These are phyloP conservation scores for Poeciliopsis retropinna DNA, from an alignment of 2,113 vertebrate species.

Conservation along the genomic window DNA sequence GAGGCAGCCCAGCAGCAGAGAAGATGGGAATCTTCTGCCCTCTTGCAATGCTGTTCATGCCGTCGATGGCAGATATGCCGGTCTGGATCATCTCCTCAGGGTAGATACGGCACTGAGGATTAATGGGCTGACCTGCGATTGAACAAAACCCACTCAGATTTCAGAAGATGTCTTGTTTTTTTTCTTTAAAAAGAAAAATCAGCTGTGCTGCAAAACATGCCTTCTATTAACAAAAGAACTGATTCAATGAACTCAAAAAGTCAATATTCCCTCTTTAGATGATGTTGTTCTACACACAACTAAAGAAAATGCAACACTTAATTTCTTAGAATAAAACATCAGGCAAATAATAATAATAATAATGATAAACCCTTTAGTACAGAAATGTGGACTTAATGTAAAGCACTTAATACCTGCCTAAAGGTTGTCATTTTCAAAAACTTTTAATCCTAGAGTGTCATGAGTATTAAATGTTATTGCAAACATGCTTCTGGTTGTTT, in stretches of 20 bases:
- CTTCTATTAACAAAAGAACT: background rate
- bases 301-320: background rate
- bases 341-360: background rate
- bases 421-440: too few relatives aligned
- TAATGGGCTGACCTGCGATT: constrained; percentile 82
- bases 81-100: constrained; percentile 88
- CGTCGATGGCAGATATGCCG: constrained; percentile 84
- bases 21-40: constrained; percentile 88
- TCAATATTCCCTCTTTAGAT: too few relatives aligned
- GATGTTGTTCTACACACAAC: background rate
- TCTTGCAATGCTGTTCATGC: constrained; percentile 86
- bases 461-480: too few relatives aligned
- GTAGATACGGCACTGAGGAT: constrained; percentile 86
- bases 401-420: too few relatives aligned
- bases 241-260: background rate
- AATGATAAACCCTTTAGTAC: too few relatives aligned
- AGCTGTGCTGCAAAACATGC: background rate
- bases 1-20: constrained; percentile 84
- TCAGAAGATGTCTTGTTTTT: background rate
- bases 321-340: background rate
- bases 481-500: too few relatives aligned
- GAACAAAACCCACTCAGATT: background rate
- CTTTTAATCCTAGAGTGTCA: too few relatives aligned
- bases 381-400: too few relatives aligned
- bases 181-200: background rate